These are phyloP conservation scores for Pollenia angustigena DNA, from an alignment of 2,888 invertebrate genomes.

Conservation along the genomic window DNA sequence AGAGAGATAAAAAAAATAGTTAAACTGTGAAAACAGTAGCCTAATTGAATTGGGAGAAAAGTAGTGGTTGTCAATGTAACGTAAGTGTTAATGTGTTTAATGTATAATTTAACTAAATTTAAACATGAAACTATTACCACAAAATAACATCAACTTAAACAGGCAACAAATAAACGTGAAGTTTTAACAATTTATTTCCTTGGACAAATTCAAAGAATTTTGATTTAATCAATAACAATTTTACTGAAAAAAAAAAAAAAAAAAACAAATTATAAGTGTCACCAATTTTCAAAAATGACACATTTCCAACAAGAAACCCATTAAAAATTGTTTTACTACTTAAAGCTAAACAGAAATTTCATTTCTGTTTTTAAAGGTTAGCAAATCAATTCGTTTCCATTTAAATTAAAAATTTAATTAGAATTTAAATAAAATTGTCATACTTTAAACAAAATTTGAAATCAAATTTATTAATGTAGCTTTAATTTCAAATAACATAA, in stretches of 20 bases:
- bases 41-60: conserved; percentile 67
- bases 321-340: background rate
- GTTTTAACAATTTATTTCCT: conserved; percentile 61
- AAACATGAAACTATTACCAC: conserved; percentile 53
- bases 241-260: background rate
- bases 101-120: conserved; percentile 60
- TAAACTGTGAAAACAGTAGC: conserved; percentile 62
- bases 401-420: background rate
- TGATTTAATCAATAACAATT: conserved; percentile 50
- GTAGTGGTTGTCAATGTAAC: conserved; percentile 62
- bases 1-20: conserved; percentile 30
- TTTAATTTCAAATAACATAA: conserved; percentile 1
- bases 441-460: background rate
- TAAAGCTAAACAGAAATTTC: conserved; percentile 3
- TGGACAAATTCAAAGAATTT: conserved; percentile 38
- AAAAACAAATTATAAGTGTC: background rate
- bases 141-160: conserved; percentile 25
- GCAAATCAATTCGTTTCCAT: conserved; percentile 1
- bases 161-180: conserved; percentile 51
- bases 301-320: background rate
- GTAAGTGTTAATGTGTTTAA: conserved; percentile 62
- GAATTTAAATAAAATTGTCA: too few species aligned
- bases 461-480: too few species aligned
- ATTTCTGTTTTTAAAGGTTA: background rate
- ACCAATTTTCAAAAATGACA: conserved; percentile 6